Percentiles rank a stretch among this genome's conserved stretches.
Conservation (phyloP, 1,140 invertebrate genomes). For the Calosoma granatense region DNA sequence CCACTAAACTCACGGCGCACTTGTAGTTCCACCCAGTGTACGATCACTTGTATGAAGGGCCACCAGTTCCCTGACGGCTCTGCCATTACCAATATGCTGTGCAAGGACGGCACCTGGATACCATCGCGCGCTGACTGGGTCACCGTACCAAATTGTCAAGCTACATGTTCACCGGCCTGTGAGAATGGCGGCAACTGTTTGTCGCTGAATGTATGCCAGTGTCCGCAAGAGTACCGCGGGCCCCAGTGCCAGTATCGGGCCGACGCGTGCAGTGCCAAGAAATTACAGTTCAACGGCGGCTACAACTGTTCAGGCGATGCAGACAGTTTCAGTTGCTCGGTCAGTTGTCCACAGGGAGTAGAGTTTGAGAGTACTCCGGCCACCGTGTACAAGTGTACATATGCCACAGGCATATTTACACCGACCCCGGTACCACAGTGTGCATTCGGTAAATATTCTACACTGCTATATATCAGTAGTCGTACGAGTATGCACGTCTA, state of each 20-base stretch:
- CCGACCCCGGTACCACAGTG: conserved; percentile 67
- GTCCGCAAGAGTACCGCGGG: conserved; percentile 58
- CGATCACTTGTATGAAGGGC: conserved; percentile 46
- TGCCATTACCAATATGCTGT: conserved; percentile 46
- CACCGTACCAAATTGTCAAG: conserved; percentile 53
- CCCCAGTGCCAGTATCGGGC: conserved; percentile 63
- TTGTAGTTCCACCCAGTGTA: conserved; percentile 57
- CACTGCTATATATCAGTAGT: too few species aligned
- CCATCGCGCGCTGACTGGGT: conserved; percentile 46
- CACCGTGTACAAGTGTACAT: conserved; percentile 55
- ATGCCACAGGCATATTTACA: conserved; percentile 52
- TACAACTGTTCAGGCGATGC: conserved; percentile 55
- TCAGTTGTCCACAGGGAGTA: conserved; percentile 54
- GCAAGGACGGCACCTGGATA: conserved; percentile 53
- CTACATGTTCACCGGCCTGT: conserved; percentile 62
- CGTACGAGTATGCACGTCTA: too few species aligned
- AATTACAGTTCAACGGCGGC: conserved; percentile 62
- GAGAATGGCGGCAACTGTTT: conserved; percentile 67
- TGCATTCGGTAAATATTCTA: conserved; percentile 31
- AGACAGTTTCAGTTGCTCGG: conserved; percentile 47
- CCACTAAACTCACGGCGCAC: conserved; percentile 51
- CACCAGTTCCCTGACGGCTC: conserved; percentile 58
- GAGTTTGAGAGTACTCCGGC: conserved; percentile 49
- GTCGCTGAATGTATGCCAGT: conserved; percentile 62
- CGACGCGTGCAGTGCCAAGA: conserved; percentile 45